Conservation (phyloP, 2,888 invertebrate species). For the Hymenopus coronatus region DNA sequence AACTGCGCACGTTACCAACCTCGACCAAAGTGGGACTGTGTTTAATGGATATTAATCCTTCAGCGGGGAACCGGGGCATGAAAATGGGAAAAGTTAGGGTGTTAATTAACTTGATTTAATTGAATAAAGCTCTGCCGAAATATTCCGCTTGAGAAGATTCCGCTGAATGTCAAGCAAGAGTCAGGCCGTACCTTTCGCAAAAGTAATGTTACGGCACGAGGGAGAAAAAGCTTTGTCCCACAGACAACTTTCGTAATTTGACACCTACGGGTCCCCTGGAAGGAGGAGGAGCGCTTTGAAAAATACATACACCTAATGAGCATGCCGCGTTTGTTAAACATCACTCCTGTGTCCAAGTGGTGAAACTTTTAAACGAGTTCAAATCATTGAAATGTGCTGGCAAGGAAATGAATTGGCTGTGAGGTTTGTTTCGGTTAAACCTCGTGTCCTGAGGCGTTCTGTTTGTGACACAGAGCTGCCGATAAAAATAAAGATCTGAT, state of each 20-base stretch:
- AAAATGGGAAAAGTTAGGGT: neutral
- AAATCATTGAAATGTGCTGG: neutral
- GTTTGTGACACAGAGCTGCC: too few relatives aligned
- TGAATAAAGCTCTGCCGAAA: neutral
- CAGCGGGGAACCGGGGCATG: neutral
- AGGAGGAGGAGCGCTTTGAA: neutral
- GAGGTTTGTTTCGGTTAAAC: too few relatives aligned
- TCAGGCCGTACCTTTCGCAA: neutral
- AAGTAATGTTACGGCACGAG: too few relatives aligned
- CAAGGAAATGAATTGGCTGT: too few relatives aligned
- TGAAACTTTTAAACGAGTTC: neutral
- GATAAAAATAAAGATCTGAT: too few relatives aligned
- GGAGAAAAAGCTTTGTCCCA: neutral
- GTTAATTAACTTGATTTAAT: neutral
- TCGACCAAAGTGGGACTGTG: too few relatives aligned
- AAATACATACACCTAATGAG: neutral
- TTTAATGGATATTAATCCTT: neutral
- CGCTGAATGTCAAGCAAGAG: too few relatives aligned
- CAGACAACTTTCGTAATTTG: neutral
- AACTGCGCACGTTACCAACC: too few relatives aligned
- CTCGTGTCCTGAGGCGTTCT: too few relatives aligned
- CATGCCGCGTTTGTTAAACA: neutral
- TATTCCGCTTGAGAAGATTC: neutral
- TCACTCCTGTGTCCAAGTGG: too few relatives aligned
- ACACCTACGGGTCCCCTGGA: neutral